Percentiles rank a stretch among this genome's conserved stretches.
phyloP scores from a whole-genome alignment of 2,888 invertebrate genomes.

The Tineola bisselliella region DNA sequence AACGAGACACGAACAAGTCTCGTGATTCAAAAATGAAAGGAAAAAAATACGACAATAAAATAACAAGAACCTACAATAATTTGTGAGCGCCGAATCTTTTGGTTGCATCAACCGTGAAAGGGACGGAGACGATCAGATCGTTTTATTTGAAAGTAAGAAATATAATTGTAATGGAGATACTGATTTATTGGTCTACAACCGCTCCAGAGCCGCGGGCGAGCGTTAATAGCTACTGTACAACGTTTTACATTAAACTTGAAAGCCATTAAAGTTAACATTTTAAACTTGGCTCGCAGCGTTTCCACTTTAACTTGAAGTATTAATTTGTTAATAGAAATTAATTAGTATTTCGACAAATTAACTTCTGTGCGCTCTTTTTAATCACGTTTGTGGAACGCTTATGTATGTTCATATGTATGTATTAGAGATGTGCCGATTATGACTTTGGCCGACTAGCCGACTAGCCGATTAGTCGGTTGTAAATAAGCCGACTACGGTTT shows the following conservation, averaged over 20 bases:
- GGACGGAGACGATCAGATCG: conserved; percentile 29
- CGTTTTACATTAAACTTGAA: background rate
- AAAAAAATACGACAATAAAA: conserved; percentile 50
- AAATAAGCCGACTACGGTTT: too few relatives aligned
- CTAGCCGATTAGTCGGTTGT: too few relatives aligned
- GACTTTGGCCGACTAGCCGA: too few relatives aligned
- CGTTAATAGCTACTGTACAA: conserved; percentile 39
- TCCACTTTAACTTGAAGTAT: background rate
- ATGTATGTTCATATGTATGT: too few relatives aligned
- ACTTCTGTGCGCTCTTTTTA: too few relatives aligned
- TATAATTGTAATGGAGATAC: conserved; percentile 52
- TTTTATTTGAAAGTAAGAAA: conserved; percentile 47
- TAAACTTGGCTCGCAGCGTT: background rate
- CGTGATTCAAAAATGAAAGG: conserved; percentile 22
- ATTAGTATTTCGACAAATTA: background rate
- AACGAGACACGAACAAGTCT: conserved; percentile 21
- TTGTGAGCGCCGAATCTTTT: conserved; percentile 54
- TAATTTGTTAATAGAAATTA: too few relatives aligned
- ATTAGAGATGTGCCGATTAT: too few relatives aligned
- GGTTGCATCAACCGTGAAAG: conserved; percentile 43
- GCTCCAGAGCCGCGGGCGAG: conserved; percentile 26
- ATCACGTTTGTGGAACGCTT: too few relatives aligned
- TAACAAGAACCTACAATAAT: conserved; percentile 57
- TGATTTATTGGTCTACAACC: conserved; percentile 48
- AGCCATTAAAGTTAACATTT: background rate